These are phyloP conservation scores for Portevinia maculata DNA, from an alignment of 2,888 invertebrate genomes.

Conservation along the genomic window DNA sequence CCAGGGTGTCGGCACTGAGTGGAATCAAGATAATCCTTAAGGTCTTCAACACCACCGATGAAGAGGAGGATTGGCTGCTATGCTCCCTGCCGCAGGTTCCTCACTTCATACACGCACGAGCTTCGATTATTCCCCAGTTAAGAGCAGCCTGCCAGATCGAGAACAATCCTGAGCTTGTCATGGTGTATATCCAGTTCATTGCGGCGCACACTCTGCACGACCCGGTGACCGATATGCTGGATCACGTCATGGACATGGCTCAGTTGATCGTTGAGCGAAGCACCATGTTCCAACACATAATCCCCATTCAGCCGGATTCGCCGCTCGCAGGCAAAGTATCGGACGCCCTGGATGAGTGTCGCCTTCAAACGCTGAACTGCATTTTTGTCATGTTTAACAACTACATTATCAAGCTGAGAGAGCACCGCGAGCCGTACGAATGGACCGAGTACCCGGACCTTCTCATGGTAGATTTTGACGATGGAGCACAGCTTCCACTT, in stretches of 20 bases:
- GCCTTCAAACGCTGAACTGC: slow-evolving; percentile 87
- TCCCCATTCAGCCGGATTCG: slow-evolving; percentile 84
- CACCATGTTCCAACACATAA: slow-evolving; percentile 91
- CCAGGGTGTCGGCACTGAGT: slow-evolving; percentile 88
- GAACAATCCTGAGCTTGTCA: slow-evolving; percentile 89
- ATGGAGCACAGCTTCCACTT: slow-evolving; percentile 81
- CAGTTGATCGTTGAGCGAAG: slow-evolving; percentile 95
- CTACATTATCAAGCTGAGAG: slow-evolving; percentile 87
- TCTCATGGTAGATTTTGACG: slow-evolving; percentile 82
- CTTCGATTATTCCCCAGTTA: slow-evolving; percentile 88
- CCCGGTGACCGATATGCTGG: slow-evolving; percentile 87
- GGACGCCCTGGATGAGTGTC: slow-evolving; percentile 79
- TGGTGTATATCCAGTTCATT: slow-evolving; percentile 93
- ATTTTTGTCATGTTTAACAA: slow-evolving; percentile 89
- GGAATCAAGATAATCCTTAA: slow-evolving; percentile 89
- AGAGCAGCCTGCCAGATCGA: slow-evolving; percentile 95
- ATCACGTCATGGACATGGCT: slow-evolving; percentile 91
- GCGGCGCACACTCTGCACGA: slow-evolving; percentile 89
- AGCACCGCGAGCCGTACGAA: slow-evolving; percentile 81
- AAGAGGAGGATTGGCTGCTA: slow-evolving; percentile 85
- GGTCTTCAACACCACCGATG: slow-evolving; percentile 80
- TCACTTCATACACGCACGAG: slow-evolving; percentile 89
- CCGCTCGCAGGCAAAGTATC: slow-evolving; percentile 67
- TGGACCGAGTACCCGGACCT: slow-evolving; percentile 82
- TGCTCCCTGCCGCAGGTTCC: slow-evolving; percentile 88